A percentile compares a stretch with the other conserved stretches of the same genome.
Evolutionary conservation across 2,888 invertebrate species (phyloP).

Genomic region (Epinotia demarniana): DNA sequence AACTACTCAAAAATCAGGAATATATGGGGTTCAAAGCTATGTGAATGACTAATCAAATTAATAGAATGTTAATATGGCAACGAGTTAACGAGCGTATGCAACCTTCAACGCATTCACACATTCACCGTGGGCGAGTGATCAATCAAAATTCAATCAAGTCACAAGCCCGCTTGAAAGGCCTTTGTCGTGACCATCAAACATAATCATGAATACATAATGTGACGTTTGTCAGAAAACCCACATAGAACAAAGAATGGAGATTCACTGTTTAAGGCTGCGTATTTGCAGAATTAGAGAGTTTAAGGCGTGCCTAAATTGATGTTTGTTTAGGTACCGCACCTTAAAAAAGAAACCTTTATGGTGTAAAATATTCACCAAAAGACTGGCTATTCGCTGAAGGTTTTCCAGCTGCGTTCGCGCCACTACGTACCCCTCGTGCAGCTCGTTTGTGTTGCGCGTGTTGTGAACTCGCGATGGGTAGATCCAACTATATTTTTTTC

Average conservation of each 20-base stretch:
- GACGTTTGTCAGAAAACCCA: conserved; percentile 36
- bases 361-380: background rate
- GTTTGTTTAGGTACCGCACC: background rate
- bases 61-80: conserved; percentile 7
- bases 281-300: conserved; percentile 22
- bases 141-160: conserved; percentile 48
- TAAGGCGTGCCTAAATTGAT: conserved; percentile 10
- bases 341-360: too few relatives aligned
- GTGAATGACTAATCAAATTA: conserved; percentile 4
- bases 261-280: conserved; percentile 19
- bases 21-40: background rate
- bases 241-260: conserved; percentile 23
- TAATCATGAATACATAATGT: conserved; percentile 37
- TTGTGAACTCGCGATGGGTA: too few relatives aligned
- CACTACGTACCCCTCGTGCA: too few relatives aligned
- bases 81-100: conserved; percentile 17
- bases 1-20: background rate
- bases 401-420: too few relatives aligned
- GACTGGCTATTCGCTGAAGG: too few relatives aligned
- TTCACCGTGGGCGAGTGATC: conserved; percentile 47
- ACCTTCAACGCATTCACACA: conserved; percentile 41
- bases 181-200: conserved; percentile 44
- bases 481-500: too few relatives aligned
- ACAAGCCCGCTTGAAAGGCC: conserved; percentile 19
- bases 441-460: too few relatives aligned